Percentiles rank a stretch among this genome's conserved stretches.
phyloP scores from a whole-genome alignment of 1,140 invertebrate species.

The Drosophila bocki region DNA sequence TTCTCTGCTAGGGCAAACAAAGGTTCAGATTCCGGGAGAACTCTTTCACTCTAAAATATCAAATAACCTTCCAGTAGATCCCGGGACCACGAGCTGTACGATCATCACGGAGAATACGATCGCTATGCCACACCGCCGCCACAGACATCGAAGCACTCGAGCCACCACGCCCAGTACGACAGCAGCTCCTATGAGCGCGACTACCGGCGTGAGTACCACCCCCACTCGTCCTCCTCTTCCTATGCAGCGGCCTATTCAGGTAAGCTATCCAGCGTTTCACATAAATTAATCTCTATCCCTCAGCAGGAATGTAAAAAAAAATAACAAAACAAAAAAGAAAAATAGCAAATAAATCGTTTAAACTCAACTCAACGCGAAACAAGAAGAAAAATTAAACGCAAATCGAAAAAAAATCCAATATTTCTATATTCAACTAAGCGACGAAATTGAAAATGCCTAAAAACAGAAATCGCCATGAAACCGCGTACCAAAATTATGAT shows the following conservation, averaged over 20 bases:
- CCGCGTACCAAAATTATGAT: conserved; percentile 59
- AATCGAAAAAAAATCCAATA: conserved; percentile 13
- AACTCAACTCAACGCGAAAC: conserved; percentile 47
- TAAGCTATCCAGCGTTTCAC: conserved; percentile 51
- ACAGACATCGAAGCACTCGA: conserved; percentile 78
- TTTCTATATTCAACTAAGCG: conserved; percentile 25
- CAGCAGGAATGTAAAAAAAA: conserved; percentile 65
- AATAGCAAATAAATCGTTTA: conserved; percentile 42
- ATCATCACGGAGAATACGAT: conserved; percentile 81
- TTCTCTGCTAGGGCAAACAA: conserved; percentile 9
- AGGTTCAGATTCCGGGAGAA: not conserved
- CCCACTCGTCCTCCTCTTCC: conserved; percentile 79
- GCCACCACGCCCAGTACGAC: conserved; percentile 79
- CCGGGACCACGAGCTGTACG: conserved; percentile 78
- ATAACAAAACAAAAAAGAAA: conserved; percentile 26
- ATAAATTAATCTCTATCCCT: conserved; percentile 60
- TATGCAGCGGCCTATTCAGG: conserved; percentile 80
- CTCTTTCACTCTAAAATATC: not conserved
- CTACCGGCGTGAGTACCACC: conserved; percentile 82
- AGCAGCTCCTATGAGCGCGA: conserved; percentile 80
- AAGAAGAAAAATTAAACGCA: conserved; percentile 18
- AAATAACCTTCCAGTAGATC: conserved; percentile 49
- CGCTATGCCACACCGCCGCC: conserved; percentile 78
- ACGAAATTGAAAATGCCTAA: conserved; percentile 41
- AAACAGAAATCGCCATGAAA: conserved; percentile 54